Base-by-base conservation (phyloP, 2,113 vertebrate genomes). In the Tor tambroides region DNA sequence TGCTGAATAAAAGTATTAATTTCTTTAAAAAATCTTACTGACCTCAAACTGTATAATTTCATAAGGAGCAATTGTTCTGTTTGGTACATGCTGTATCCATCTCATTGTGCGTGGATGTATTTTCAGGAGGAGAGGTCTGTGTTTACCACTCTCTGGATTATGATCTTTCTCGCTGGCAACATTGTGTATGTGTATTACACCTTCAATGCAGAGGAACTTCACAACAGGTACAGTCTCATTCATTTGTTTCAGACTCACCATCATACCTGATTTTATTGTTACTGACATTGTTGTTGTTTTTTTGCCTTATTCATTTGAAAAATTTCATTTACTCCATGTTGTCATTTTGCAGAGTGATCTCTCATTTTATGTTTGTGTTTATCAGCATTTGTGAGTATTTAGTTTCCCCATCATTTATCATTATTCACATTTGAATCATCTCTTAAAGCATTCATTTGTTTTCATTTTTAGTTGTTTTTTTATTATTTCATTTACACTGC, bases 41-140 rank as follows among this genome's bases (percentile, higher is more conserved):
- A 14, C 26, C 12, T 2, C 5, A 65, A 28, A 65, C 15, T 69
- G 28, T 19, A 69, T 30, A 14, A 12, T 43, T 69, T 28, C 10
- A 80, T 41, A 23, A n/a, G 5, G 10, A 49, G 6, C 10, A 15
- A 6, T 72, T 32, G 23, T n/a, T 88, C 14, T 79, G 28, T 54
- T 35, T 12, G 3, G 3, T 21, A 78, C 49, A 5, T 26, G 63
- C 7, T 28, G 21, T 26, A 0, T 51, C 59, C 82, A 78, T 87
- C 0, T 23, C 46, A 87, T 46, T 76, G 71, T 65, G 56, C 5
- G 83, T 51, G 74, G 35, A 63, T 89, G 19, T 84, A 28, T 80
- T 30, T 89, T 89, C 92, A 99, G 98, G 98, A 99, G 91, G 97
- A 98, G 82, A 95, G 98, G 28, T 99, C 98, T 0, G 92, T 98